phyloP scores from a whole-genome alignment of 2,888 invertebrate genomes.

The Lottia gigantea region DNA sequence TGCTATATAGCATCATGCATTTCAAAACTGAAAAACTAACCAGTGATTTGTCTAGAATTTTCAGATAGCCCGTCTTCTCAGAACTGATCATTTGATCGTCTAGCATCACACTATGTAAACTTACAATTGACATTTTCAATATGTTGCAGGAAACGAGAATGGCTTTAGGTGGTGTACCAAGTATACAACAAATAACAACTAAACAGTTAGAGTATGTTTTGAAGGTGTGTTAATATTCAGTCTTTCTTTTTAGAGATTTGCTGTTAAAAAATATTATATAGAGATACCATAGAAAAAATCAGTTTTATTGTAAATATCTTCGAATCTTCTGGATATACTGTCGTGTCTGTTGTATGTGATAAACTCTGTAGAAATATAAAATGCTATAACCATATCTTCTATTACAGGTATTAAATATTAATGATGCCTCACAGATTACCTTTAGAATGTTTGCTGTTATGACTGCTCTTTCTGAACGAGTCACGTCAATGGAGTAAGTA shows the following conservation, averaged over 20 bases:
- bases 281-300: background rate
- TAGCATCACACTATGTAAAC: too few relatives aligned
- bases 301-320: background rate
- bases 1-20: too few relatives aligned
- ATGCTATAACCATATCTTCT: background rate
- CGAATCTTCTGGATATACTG: too few relatives aligned
- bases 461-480: conserved; percentile 63
- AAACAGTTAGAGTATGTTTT: conserved; percentile 66
- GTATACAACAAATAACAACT: conserved; percentile 55
- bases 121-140: too few relatives aligned
- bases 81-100: too few relatives aligned
- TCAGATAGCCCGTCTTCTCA: too few relatives aligned
- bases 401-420: conserved; percentile 60
- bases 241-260: too few relatives aligned
- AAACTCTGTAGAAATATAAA: too few relatives aligned
- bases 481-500: conserved; percentile 67
- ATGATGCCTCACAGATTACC: conserved; percentile 63
- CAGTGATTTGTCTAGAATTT: too few relatives aligned
- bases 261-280: too few relatives aligned
- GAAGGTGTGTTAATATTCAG: conserved; percentile 42
- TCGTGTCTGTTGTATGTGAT: too few relatives aligned
- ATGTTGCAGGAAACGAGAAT: conserved; percentile 54
- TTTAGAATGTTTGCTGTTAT: conserved; percentile 68
- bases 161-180: conserved; percentile 62
- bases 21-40: too few relatives aligned